phyloP scores from a whole-genome alignment of 2,888 invertebrate genomes.

The Tetheella fluctuosa region DNA sequence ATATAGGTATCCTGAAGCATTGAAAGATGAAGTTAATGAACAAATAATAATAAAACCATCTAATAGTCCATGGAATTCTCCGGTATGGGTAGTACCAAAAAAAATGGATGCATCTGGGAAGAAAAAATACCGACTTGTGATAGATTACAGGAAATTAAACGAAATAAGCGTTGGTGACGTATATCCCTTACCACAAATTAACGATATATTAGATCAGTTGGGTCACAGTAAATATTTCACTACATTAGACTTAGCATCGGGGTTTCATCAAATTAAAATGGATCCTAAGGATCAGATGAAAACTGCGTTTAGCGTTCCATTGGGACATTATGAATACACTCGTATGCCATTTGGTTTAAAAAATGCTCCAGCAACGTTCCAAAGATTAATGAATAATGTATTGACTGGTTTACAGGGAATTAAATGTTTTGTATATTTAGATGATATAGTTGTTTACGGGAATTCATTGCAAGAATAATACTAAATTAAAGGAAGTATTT shows the following conservation, averaged over 20 bases:
- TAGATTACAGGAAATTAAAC: too few relatives aligned
- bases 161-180: too few relatives aligned
- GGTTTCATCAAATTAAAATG: slow-evolving; percentile 1
- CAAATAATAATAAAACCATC: too few relatives aligned
- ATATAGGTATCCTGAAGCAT: too few relatives aligned
- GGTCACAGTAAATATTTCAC: not conserved
- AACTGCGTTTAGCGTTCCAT: slow-evolving; percentile 41
- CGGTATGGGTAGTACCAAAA: too few relatives aligned
- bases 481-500: too few relatives aligned
- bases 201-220: not conserved
- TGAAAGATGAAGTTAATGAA: too few relatives aligned
- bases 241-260: not conserved
- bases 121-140: too few relatives aligned
- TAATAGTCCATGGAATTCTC: too few relatives aligned
- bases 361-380: slow-evolving; percentile 29
- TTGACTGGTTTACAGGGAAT: slow-evolving; percentile 33
- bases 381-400: slow-evolving; percentile 32
- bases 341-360: slow-evolving; percentile 44
- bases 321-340: slow-evolving; percentile 40
- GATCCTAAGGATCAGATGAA: slow-evolving; percentile 29
- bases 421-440: slow-evolving; percentile 38
- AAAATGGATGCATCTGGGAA: too few relatives aligned
- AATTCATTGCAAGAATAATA: too few relatives aligned
- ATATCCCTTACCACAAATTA: too few relatives aligned
- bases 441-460: slow-evolving; percentile 36